phyloP scores from a whole-genome alignment of 1,140 invertebrate genomes.

The Drosophila trapezifrons region DNA sequence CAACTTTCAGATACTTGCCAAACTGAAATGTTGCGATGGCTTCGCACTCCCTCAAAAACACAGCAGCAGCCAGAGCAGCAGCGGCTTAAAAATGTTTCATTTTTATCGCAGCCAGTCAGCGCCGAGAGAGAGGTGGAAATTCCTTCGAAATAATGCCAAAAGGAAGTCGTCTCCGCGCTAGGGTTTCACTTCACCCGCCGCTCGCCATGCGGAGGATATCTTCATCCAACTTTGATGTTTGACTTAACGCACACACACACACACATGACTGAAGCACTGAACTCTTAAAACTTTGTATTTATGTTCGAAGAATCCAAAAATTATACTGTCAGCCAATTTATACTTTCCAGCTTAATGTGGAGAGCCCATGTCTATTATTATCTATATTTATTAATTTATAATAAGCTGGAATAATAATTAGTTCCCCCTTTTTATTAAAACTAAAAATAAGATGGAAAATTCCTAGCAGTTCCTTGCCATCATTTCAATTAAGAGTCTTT shows the following conservation, averaged over 20 bases:
- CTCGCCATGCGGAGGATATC: conserved; percentile 13
- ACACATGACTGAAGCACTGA: not conserved
- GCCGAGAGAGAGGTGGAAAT: conserved; percentile 11
- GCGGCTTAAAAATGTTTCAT: conserved; percentile 52
- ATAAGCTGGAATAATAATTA: not conserved
- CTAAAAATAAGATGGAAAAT: not conserved
- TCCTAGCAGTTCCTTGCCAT: not conserved
- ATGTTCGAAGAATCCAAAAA: not conserved
- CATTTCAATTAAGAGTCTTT: not conserved
- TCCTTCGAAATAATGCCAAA: conserved; percentile 25
- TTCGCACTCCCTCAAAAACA: conserved; percentile 42
- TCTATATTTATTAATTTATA: not conserved
- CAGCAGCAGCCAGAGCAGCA: conserved; percentile 11
- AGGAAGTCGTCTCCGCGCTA: conserved; percentile 11
- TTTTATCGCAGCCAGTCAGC: conserved; percentile 39
- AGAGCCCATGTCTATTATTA: too few relatives aligned
- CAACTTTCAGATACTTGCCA: conserved; percentile 52
- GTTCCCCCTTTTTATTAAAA: too few relatives aligned
- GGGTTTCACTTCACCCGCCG: conserved; percentile 12
- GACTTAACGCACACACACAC: conserved; percentile 5
- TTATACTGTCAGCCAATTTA: too few relatives aligned
- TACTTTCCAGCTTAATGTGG: not conserved
- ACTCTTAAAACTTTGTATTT: conserved; percentile 9
- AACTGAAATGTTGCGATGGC: conserved; percentile 43
- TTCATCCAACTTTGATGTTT: conserved; percentile 38